Evolutionary conservation across 2,797 vertebrate genomes (phyloP).

Genomic region (Gephyroberyx darwinii): DNA sequence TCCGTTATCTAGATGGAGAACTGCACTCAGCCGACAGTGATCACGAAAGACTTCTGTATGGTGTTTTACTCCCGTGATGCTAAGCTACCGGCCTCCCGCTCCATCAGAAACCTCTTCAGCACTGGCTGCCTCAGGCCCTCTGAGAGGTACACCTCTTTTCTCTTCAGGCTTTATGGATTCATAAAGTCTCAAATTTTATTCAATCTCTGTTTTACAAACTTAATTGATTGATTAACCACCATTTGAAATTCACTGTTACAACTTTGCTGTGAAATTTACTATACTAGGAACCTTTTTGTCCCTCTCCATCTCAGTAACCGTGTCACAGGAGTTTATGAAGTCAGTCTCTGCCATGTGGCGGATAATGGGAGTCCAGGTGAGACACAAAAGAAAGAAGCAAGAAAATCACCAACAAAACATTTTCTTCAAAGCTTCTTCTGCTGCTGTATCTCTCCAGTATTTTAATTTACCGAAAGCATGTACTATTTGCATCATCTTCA

Average conservation of each 20-base stretch:
- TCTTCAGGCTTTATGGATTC: not conserved
- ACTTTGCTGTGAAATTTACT: not conserved
- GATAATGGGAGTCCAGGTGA: constrained; percentile 96
- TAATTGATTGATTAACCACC: not conserved
- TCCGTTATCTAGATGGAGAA: constrained; percentile 90
- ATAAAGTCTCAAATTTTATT: not conserved
- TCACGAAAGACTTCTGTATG: constrained; percentile 99
- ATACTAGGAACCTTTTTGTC: not conserved
- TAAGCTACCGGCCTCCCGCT: constrained; percentile 94
- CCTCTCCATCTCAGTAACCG: constrained; percentile 85
- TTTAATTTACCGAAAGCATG: not conserved
- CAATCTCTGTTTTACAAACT: not conserved
- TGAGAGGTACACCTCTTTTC: constrained; percentile 84
- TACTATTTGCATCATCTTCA: not conserved
- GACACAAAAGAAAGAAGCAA: not conserved
- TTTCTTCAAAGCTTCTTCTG: too few relatives aligned
- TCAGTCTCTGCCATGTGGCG: constrained; percentile 93
- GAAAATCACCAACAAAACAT: not conserved
- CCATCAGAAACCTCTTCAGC: constrained; percentile 96
- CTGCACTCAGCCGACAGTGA: constrained; percentile 94
- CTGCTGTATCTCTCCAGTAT: not conserved
- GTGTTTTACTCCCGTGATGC: constrained; percentile 97
- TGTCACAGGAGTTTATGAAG: constrained; percentile 95
- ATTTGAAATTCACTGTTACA: not conserved
- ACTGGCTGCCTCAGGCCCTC: constrained; percentile 91